Base-by-base conservation (phyloP, 2,113 vertebrate species). In the Colaptes auratus region DNA sequence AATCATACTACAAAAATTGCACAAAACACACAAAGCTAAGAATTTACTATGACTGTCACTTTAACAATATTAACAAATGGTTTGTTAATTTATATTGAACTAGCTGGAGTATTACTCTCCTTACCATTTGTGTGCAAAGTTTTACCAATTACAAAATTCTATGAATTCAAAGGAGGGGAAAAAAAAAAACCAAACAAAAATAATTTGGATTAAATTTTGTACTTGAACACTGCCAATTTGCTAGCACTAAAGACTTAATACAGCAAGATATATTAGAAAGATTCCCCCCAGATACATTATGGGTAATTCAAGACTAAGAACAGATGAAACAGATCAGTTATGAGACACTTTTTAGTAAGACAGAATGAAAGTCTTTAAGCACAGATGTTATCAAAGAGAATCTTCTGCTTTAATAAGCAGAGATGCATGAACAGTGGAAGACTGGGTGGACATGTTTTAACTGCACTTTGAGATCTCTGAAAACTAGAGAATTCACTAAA, bases 21-120 rank as follows among this genome's bases (percentile, higher is more conserved):
- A 82, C 18, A 82, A 44, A n/a, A 88, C 53, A 74, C 6, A 36
- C 46, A 89, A 73, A 82, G 85, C 61, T 15, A 96, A 86, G 67
- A 81, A 39, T 31, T 93, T 73, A 71, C 64, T 52, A 73, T 67
- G 86, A 83, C 89, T 95, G 84, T 46, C 80, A 85, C 86, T 91
- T 90, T 42, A 30, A 83, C 63, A 81, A 74, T 93, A 82, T 86
- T 90, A 67, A 93, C 61, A 87, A 87, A 75, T 3, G 8, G 55
- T 64, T 88, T 78, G 12, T 84, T 71, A 65, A 75, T 80, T 85
- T 58, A 85, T 81, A 90, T 75, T 82, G 67, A 96, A 77, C 53
- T 36, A 55, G 44, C 73, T 70, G 71, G 60, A 60, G 66, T 80
- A 50, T 7, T 52, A 63, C 20, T 48, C 48, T 46, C 30, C 35